These are phyloP conservation scores for Drosophila greeni DNA, from an alignment of 2,888 invertebrate species.

Conservation along the genomic window DNA sequence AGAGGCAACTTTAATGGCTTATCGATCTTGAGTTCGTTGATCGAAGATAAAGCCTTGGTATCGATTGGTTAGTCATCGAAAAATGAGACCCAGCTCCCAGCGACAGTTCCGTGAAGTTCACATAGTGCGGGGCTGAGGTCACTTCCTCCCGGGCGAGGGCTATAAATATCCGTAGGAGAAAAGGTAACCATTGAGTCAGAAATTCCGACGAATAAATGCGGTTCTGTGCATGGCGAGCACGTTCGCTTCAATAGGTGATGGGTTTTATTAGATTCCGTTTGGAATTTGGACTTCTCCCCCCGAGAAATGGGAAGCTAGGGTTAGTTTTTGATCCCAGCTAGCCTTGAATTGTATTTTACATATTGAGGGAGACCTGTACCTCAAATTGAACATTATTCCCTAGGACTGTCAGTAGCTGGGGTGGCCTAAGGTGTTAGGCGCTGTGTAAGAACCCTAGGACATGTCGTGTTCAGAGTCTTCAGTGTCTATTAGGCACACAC, in stretches of 20 bases:
- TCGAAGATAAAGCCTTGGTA: too few species aligned
- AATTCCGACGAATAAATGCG: not conserved
- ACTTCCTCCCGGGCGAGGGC: conserved; percentile 48
- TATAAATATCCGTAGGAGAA: conserved; percentile 19
- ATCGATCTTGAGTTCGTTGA: too few species aligned
- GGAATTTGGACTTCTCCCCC: too few species aligned
- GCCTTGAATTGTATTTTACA: not conserved
- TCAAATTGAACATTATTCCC: not conserved
- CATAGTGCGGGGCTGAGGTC: conserved; percentile 25
- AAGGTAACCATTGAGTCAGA: not conserved
- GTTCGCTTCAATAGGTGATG: not conserved
- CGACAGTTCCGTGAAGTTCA: conserved; percentile 61
- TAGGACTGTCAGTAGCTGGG: not conserved
- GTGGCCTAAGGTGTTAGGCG: not conserved
- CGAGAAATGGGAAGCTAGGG: not conserved
- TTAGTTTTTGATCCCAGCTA: not conserved
- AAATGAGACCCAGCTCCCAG: too few species aligned
- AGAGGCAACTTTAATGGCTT: too few species aligned
- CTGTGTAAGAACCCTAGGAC: too few species aligned
- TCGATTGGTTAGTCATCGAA: too few species aligned
- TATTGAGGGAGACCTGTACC: not conserved
- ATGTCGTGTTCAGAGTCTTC: too few species aligned
- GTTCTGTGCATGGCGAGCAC: conserved; percentile 27
- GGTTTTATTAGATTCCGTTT: conserved; percentile 8
- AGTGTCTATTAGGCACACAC: too few species aligned